phyloP scores from a whole-genome alignment of 2,113 vertebrate genomes.

The Rhinolophus sinicus region DNA sequence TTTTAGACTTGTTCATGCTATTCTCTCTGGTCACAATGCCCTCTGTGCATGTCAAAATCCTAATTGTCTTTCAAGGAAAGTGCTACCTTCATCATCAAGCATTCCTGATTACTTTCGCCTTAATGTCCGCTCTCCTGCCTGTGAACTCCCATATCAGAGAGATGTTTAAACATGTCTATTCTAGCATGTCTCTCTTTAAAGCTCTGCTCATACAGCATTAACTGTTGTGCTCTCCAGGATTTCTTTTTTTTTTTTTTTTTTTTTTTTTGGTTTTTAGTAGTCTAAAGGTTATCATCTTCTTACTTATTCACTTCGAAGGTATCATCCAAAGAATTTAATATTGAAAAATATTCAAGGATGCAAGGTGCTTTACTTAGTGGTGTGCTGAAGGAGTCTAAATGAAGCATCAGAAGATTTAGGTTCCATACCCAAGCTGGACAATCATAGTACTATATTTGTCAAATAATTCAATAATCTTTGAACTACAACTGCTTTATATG shows the following conservation, averaged over 20 bases:
- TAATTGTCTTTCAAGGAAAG: background rate
- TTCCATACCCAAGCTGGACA: accelerated
- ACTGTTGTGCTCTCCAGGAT: background rate
- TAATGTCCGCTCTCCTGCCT: background rate
- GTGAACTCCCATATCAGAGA: background rate
- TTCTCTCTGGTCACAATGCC: background rate
- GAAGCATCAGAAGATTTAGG: background rate
- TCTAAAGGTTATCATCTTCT: background rate
- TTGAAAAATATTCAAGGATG: background rate
- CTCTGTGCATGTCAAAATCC: background rate
- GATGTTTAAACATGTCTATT: background rate
- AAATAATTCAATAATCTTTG: background rate
- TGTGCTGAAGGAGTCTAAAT: background rate
- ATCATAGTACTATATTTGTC: background rate
- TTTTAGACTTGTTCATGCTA: background rate
- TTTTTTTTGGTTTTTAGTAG: background rate
- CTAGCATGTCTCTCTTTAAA: background rate
- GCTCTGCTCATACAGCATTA: background rate
- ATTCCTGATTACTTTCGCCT: background rate
- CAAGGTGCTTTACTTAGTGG: background rate
- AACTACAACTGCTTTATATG: background rate
- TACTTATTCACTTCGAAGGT: background rate
- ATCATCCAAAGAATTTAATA: background rate
- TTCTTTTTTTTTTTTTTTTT: background rate
- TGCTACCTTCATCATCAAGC: background rate